Evolutionary conservation across 2,888 invertebrate genomes (phyloP).

Genomic region (Drosophila rubida): DNA sequence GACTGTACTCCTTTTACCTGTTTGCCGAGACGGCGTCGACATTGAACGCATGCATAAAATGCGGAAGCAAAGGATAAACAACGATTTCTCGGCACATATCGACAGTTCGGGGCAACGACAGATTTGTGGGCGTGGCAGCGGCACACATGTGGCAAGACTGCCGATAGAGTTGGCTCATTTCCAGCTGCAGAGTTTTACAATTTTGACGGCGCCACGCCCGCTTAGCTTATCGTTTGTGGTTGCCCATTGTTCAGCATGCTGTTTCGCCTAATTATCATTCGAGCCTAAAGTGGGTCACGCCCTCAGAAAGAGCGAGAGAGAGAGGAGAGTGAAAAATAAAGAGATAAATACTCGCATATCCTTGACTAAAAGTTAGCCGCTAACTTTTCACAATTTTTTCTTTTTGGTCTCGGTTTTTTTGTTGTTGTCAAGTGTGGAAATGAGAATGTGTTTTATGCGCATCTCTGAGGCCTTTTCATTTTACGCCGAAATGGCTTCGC

Average conservation of each 20-base stretch:
- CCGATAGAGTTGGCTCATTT: slow-evolving; percentile 30
- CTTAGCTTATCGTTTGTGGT: slow-evolving; percentile 15
- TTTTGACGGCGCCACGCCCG: slow-evolving; percentile 35
- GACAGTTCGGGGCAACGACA: slow-evolving; percentile 1
- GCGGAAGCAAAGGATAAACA: slow-evolving; percentile 48
- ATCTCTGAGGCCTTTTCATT: slow-evolving; percentile 22
- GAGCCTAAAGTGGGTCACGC: slow-evolving; percentile 51
- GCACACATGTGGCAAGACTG: slow-evolving; percentile 23
- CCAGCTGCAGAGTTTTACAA: slow-evolving; percentile 30
- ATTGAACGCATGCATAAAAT: slow-evolving; percentile 16
- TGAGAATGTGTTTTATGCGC: slow-evolving; percentile 6
- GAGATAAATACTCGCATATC: slow-evolving; percentile 24
- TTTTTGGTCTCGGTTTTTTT: no score
- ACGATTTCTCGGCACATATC: slow-evolving; percentile 31
- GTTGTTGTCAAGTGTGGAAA: slow-evolving; percentile 17
- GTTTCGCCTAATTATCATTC: slow-evolving; percentile 36
- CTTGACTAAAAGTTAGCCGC: slow-evolving; percentile 35
- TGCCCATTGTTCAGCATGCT: slow-evolving; percentile 29
- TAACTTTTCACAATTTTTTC: slow-evolving; percentile 24
- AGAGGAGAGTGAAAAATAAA: background rate
- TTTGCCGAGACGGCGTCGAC: background rate
- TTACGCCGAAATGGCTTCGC: slow-evolving; percentile 13
- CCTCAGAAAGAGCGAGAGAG: background rate
- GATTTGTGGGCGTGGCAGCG: slow-evolving; percentile 38
- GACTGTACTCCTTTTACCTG: background rate